Evolutionary conservation across 2,888 invertebrate genomes (phyloP), one percentile per base, ranked within the genome.

Genomic region (Cerceris rybyensis): DNA sequence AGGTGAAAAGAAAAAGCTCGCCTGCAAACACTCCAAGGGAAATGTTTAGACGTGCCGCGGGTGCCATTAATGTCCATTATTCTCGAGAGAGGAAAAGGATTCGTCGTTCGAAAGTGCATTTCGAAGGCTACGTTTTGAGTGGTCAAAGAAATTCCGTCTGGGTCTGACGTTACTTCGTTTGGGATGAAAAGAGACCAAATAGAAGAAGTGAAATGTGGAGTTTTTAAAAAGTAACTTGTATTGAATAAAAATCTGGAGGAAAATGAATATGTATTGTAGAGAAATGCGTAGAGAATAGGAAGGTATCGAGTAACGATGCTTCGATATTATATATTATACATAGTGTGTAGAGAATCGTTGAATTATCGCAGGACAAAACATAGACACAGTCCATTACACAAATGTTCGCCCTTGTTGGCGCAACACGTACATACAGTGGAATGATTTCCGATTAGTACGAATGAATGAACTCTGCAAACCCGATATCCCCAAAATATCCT

Each of bases 51-150:
- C 64, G 67, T 42, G 60, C 67, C 17, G 55, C 69, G 70, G 64
- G 55, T 55, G 60, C 75, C 75, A 81, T 81, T 84, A 84, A 81
- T 77, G 82, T 74, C 80, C 84, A 84, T 83, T 84, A 83, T 84
- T 83, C 70, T 61, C 63, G 52, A n/a, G 17, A 49, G 49, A 55
- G 59, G 58, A 57, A 54, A 72, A 61, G 71, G 63, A 80, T 83
- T 73, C 75, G 28, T 70, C 73, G 68, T 71, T 70, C 65, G 70
- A 63, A 69, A 42, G 52, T 42, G 59, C 59, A 41, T 72, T 55
- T 70, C 42, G 67, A 41, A 55, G 46, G 16, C 52, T 49, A 6
- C n/a, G 52, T 46, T 7, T 39, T 14, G 55, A 65, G 69, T 64
- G 49, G 54, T 59, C 57, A 28, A 17, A 41, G 59, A 16, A 59